Evolutionary conservation across 2,797 vertebrate genomes (phyloP).

Genomic region (Tragelaphus oryx): DNA sequence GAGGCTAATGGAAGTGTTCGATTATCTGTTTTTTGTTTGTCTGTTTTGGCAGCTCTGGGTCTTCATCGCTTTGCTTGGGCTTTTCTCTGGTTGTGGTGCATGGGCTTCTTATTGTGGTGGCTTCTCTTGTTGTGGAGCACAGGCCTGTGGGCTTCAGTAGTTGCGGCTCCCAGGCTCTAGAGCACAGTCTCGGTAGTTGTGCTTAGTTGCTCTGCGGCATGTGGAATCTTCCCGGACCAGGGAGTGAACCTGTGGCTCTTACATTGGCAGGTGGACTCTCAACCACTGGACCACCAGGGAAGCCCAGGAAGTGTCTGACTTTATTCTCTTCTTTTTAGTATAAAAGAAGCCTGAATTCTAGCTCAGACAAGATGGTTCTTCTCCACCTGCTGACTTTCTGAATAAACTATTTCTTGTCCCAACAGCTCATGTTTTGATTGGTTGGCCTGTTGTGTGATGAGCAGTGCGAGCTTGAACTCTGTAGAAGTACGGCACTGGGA

Average conservation of each 20-base stretch:
- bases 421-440: background rate
- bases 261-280: background rate
- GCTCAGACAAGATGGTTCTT: background rate
- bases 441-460: rapidly evolving
- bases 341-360: background rate
- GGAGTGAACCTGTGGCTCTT: background rate
- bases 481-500: background rate
- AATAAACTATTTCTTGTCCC: background rate
- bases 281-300: background rate
- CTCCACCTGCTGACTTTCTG: background rate
- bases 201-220: background rate
- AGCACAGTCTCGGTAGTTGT: background rate
- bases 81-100: background rate
- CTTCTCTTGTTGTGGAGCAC: background rate
- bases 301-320: background rate
- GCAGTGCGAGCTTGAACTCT: background rate
- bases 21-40: no score
- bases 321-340: background rate
- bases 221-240: background rate
- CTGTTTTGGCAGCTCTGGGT: background rate
- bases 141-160: background rate
- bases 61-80: background rate
- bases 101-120: background rate
- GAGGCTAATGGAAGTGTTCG: background rate
- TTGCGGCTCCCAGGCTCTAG: background rate